A percentile compares a stretch with the other conserved stretches of the same genome.
Evolutionary conservation across 2,113 vertebrate genomes (phyloP).

Genomic region (Parus major): DNA sequence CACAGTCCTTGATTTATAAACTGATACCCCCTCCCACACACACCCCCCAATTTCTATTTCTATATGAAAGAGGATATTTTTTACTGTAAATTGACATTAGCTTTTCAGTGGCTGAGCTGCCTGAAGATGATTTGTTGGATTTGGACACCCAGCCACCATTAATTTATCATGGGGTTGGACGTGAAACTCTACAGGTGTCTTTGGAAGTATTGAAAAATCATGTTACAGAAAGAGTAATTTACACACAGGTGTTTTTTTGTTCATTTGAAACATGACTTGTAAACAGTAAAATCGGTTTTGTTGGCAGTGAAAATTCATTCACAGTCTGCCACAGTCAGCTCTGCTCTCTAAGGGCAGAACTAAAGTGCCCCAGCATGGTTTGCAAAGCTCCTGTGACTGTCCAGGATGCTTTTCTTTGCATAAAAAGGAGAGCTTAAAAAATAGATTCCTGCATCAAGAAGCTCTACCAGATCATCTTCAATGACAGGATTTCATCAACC

Average conservation of each 20-base stretch:
- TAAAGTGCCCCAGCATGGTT: background rate
- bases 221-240: background rate
- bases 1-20: background rate
- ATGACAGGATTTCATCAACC: background rate
- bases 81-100: background rate
- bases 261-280: background rate
- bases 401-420: background rate
- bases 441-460: background rate
- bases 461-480: background rate
- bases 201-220: background rate
- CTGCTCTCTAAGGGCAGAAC: background rate
- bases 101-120: background rate
- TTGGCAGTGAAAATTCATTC: background rate
- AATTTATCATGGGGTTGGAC: background rate
- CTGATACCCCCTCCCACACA: accelerated
- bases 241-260: background rate
- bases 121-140: background rate
- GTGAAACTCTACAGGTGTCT: background rate
- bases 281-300: background rate
- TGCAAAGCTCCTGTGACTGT: background rate
- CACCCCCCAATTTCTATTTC: background rate
- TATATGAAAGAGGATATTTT: background rate
- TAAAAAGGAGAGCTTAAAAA: background rate
- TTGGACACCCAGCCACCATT: background rate
- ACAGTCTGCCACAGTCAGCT: background rate